phyloP scores from a whole-genome alignment of 1,140 invertebrate species.

The Drosophila dunni region DNA sequence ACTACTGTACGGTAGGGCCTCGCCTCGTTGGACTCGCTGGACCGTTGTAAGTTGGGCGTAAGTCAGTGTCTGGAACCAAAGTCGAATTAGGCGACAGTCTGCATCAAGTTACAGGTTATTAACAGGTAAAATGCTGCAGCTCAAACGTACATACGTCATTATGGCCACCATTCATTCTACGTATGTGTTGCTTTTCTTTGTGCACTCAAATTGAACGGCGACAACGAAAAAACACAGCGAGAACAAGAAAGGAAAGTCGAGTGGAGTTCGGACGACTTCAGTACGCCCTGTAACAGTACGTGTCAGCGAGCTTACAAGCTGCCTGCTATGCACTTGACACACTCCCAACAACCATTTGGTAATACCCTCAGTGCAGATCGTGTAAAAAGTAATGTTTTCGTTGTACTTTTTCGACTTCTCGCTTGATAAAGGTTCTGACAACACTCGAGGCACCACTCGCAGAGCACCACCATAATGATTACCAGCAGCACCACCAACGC shows the following conservation, averaged over 20 bases:
- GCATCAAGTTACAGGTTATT: slow-evolving; percentile 54
- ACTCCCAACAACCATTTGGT: too few species aligned
- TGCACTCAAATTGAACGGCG: slow-evolving; percentile 74
- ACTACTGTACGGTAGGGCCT: slow-evolving; percentile 8
- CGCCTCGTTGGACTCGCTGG: slow-evolving; percentile 46
- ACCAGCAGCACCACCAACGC: slow-evolving; percentile 22
- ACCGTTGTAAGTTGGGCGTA: slow-evolving; percentile 52
- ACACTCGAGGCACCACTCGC: slow-evolving; percentile 30
- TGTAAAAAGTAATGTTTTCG: slow-evolving; percentile 39
- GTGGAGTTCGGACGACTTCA: too few species aligned
- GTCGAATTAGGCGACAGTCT: slow-evolving; percentile 42
- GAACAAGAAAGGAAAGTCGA: slow-evolving; percentile 1
- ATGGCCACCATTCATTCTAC: slow-evolving; percentile 18
- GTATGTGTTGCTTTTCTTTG: slow-evolving; percentile 67
- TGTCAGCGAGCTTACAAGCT: too few species aligned
- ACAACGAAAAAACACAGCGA: slow-evolving; percentile 43
- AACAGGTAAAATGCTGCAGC: slow-evolving; percentile 44
- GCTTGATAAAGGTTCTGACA: slow-evolving; percentile 57
- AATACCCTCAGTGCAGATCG: too few species aligned
- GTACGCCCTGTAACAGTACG: too few species aligned
- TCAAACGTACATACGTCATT: slow-evolving; percentile 24
- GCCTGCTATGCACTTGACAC: too few species aligned
- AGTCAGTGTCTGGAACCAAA: slow-evolving; percentile 53
- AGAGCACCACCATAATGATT: slow-evolving; percentile 34
- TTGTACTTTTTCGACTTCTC: slow-evolving; percentile 11